These are phyloP conservation scores for Ryuthela nishihirai DNA, from an alignment of 2,888 invertebrate species.

Conservation along the genomic window DNA sequence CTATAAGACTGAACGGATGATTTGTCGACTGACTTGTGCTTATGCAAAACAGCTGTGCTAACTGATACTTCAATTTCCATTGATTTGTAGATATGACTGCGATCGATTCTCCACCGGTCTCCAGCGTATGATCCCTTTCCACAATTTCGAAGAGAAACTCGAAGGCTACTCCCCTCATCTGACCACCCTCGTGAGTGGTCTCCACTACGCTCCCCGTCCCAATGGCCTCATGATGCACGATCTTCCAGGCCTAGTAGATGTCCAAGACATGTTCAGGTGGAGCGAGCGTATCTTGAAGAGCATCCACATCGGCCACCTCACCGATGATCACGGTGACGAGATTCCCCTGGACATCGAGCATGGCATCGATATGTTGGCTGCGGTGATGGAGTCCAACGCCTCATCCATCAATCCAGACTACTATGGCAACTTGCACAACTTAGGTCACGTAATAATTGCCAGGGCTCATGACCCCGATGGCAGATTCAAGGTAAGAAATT, in stretches of 20 bases:
- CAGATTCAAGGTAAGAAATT: constrained; percentile 48
- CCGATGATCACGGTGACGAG: constrained; percentile 57
- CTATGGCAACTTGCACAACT: constrained; percentile 60
- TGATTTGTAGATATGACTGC: constrained; percentile 62
- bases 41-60: too few relatives aligned
- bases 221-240: constrained; percentile 25
- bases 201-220: constrained; percentile 39
- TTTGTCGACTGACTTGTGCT: too few relatives aligned
- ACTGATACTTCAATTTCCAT: too few relatives aligned
- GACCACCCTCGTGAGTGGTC: constrained; percentile 38
- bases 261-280: constrained; percentile 63
- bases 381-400: constrained; percentile 65
- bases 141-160: constrained; percentile 47
- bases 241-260: constrained; percentile 13
- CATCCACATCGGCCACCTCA: constrained; percentile 62
- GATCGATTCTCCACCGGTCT: constrained; percentile 68
- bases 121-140: constrained; percentile 60
- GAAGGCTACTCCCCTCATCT: constrained; percentile 42
- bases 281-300: constrained; percentile 68
- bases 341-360: constrained; percentile 61
- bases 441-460: constrained; percentile 61
- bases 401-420: constrained; percentile 59
- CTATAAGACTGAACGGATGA: too few relatives aligned
- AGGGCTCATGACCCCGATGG: constrained; percentile 51
- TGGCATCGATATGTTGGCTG: constrained; percentile 74